These are phyloP conservation scores for Podarcis cretensis DNA, from an alignment of 2,113 vertebrate species.

Conservation along the genomic window DNA sequence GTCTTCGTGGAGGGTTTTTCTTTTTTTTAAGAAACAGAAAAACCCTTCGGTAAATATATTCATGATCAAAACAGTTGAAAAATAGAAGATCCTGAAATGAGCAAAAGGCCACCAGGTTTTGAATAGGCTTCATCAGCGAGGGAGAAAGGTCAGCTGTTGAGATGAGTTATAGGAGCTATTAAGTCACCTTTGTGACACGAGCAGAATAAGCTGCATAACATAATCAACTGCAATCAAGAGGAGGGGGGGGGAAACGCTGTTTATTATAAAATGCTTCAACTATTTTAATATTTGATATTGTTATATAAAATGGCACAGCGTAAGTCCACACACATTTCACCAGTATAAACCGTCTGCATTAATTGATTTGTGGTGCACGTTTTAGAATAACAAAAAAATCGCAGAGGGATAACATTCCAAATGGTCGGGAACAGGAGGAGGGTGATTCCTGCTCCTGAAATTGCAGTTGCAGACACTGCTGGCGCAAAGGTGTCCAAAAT, in stretches of 20 bases:
- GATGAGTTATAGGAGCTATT: conserved; percentile 90
- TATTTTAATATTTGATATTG: conserved; percentile 78
- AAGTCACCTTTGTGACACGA: conserved; percentile 89
- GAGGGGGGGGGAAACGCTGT: conserved; percentile 92
- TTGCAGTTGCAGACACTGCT: conserved; percentile 26
- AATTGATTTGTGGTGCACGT: conserved; percentile 69
- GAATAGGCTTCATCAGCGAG: conserved; percentile 98
- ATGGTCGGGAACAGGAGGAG: conserved; percentile 45
- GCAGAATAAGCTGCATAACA: conserved; percentile 89
- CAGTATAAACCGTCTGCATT: conserved; percentile 66
- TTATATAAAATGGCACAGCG: conserved; percentile 70
- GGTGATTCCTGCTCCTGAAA: conserved; percentile 39
- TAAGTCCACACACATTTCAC: conserved; percentile 68
- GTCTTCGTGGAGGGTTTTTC: conserved; percentile 41
- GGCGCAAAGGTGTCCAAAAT: conserved; percentile 42
- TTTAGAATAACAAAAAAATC: conserved; percentile 61
- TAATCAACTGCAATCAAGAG: conserved; percentile 98
- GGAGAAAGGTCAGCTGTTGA: conserved; percentile 90
- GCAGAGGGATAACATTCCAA: conserved; percentile 51
- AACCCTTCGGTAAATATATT: conserved; percentile 86
- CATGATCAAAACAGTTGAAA: conserved; percentile 84
- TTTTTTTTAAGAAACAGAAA: conserved; percentile 58
- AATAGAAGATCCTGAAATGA: conserved; percentile 79
- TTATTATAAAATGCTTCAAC: conserved; percentile 88
- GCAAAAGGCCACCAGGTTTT: conserved; percentile 86